A percentile compares a stretch with the other conserved stretches of the same genome.
Evolutionary conservation across 35 echinoderm and acorn worm species (phyloP).

Genomic region (Lytechinus pictus): DNA sequence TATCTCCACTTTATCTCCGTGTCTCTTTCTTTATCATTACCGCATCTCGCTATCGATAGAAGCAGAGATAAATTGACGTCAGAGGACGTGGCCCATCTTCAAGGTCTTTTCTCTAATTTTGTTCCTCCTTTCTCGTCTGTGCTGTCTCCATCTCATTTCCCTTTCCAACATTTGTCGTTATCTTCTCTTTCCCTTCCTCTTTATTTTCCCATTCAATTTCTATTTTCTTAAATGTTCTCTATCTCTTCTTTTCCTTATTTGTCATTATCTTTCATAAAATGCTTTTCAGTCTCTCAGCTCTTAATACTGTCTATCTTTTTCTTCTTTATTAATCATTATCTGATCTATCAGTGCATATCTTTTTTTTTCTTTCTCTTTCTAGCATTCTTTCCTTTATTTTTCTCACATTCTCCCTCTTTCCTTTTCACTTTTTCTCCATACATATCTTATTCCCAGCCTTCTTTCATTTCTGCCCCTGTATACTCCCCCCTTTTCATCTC

Average conservation of each 20-base stretch:
- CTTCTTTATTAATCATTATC: too few relatives aligned
- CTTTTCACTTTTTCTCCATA: background rate
- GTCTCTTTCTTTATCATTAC: background rate
- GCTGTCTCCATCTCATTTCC: background rate
- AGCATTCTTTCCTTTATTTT: background rate
- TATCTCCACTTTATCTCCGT: constrained; percentile 13
- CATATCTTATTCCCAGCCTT: too few relatives aligned
- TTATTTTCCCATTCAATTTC: background rate
- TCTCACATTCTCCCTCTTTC: background rate
- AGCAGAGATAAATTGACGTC: constrained; percentile 36
- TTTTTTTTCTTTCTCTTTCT: background rate
- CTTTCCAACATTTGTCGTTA: background rate
- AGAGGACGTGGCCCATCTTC: constrained; percentile 7
- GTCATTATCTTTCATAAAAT: background rate
- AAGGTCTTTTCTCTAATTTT: background rate
- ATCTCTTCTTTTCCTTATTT: background rate
- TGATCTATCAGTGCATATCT: too few relatives aligned
- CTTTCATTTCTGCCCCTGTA: background rate
- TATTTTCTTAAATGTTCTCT: background rate
- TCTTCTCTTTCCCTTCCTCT: background rate
- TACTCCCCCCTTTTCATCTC: background rate
- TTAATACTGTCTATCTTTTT: background rate
- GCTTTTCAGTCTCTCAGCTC: background rate
- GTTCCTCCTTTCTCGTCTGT: background rate
- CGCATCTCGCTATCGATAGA: constrained; percentile 30